A percentile compares a stretch with the other conserved stretches of the same genome.
phyloP scores from a whole-genome alignment of 2,797 vertebrate species.

The Bradypodion ventrale region DNA sequence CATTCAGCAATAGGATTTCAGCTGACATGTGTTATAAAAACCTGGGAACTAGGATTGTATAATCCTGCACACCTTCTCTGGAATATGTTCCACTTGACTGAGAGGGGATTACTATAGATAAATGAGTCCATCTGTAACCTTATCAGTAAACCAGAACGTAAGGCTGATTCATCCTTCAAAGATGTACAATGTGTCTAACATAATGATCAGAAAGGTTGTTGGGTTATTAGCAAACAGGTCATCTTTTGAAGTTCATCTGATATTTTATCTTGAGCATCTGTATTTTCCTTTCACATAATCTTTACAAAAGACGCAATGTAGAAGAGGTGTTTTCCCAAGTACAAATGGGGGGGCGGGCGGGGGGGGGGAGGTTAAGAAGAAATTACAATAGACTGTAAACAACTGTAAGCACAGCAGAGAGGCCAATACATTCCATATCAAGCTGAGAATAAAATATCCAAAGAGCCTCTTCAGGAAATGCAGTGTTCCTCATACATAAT shows the following conservation, averaged over 20 bases:
- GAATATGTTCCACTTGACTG: neutral
- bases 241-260: slow-evolving; percentile 58
- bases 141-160: slow-evolving; percentile 66
- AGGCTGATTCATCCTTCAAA: slow-evolving; percentile 66
- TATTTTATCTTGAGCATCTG: slow-evolving; percentile 59
- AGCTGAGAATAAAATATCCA: neutral
- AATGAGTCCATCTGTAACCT: slow-evolving; percentile 49
- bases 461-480: no score
- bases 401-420: neutral
- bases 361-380: neutral
- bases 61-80: neutral
- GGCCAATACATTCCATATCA: neutral
- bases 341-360: neutral
- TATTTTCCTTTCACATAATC: slow-evolving; percentile 47
- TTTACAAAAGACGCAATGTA: slow-evolving; percentile 51
- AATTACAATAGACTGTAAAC: neutral
- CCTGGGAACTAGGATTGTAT: no score
- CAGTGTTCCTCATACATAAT: no score
- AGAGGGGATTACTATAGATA: slow-evolving; percentile 43
- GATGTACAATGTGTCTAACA: slow-evolving; percentile 37
- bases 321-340: slow-evolving; percentile 1
- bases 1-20: no score
- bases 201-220: slow-evolving; percentile 53
- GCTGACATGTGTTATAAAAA: no score
- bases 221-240: slow-evolving; percentile 64